Percentiles rank a stretch among this genome's conserved stretches.
phyloP scores from a whole-genome alignment of 2,888 invertebrate genomes.

The Temnothorax ravouxi region DNA sequence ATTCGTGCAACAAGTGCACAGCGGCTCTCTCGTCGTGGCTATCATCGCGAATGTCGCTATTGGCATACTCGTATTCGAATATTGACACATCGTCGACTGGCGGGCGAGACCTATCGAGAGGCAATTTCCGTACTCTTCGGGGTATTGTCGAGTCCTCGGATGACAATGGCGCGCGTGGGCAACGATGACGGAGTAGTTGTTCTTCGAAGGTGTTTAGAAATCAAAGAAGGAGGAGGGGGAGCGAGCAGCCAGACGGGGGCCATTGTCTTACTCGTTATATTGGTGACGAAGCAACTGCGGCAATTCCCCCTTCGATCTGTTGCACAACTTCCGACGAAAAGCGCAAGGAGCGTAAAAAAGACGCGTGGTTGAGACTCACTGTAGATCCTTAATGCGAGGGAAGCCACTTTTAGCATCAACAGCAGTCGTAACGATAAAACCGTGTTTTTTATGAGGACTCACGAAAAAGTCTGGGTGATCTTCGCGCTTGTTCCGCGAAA shows the following conservation, averaged over 20 bases:
- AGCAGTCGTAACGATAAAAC: slow-evolving; percentile 42
- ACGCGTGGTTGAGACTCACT: slow-evolving; percentile 25
- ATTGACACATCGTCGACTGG: slow-evolving; percentile 73
- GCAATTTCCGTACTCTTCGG: slow-evolving; percentile 70
- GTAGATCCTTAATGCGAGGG: slow-evolving; percentile 21
- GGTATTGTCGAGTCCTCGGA: slow-evolving; percentile 66
- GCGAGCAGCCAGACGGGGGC: slow-evolving; percentile 66
- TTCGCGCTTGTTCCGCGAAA: slow-evolving; percentile 28
- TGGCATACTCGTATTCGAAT: slow-evolving; percentile 48
- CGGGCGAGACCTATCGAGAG: slow-evolving; percentile 63
- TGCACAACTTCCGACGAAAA: slow-evolving; percentile 67
- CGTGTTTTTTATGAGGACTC: slow-evolving; percentile 24
- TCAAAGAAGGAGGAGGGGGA: slow-evolving; percentile 72
- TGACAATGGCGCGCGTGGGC: slow-evolving; percentile 72
- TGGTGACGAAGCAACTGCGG: slow-evolving; percentile 72
- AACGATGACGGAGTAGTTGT: slow-evolving; percentile 71
- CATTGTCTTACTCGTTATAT: slow-evolving; percentile 68
- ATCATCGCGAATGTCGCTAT: background rate
- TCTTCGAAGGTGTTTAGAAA: slow-evolving; percentile 75
- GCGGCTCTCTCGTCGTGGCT: slow-evolving; percentile 33
- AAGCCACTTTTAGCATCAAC: slow-evolving; percentile 42
- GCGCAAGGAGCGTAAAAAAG: slow-evolving; percentile 41
- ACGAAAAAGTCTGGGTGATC: slow-evolving; percentile 19
- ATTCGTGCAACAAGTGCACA: slow-evolving; percentile 40
- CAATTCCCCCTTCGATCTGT: slow-evolving; percentile 65